These are phyloP conservation scores for Oophaga sylvatica DNA, from an alignment of 2,797 vertebrate species.

Conservation along the genomic window DNA sequence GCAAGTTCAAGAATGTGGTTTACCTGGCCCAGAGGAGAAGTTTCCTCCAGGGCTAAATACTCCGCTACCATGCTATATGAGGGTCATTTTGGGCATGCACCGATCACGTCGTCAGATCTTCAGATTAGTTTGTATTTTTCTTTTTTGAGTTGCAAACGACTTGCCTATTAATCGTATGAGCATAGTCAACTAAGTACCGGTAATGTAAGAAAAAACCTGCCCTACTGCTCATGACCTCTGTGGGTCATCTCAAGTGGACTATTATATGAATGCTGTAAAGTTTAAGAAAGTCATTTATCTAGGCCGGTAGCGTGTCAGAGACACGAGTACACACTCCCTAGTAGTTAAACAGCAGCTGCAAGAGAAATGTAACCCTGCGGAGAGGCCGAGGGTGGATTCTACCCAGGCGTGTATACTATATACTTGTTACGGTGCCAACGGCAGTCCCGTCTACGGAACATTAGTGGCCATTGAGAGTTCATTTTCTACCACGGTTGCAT, in stretches of 20 bases:
- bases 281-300: background rate
- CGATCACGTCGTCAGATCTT: background rate
- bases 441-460: background rate
- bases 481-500: background rate
- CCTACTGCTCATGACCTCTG: background rate
- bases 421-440: background rate
- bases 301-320: background rate
- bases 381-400: background rate
- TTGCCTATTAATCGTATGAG: background rate
- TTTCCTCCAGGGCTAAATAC: background rate
- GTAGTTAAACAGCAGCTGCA: conserved; percentile 28
- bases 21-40: conserved; percentile 9
- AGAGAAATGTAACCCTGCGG: background rate
- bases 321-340: background rate
- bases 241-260: background rate
- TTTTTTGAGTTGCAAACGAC: background rate
- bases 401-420: background rate
- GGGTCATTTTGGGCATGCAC: background rate
- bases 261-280: background rate
- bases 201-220: background rate
- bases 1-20: conserved; percentile 48
- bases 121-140: background rate
- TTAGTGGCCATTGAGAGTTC: background rate
- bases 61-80: background rate
- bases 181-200: background rate